Percentiles rank a stretch among this genome's conserved stretches.
Evolutionary conservation across 2,888 invertebrate species (phyloP).

Genomic region (Galerucella calmariensis): DNA sequence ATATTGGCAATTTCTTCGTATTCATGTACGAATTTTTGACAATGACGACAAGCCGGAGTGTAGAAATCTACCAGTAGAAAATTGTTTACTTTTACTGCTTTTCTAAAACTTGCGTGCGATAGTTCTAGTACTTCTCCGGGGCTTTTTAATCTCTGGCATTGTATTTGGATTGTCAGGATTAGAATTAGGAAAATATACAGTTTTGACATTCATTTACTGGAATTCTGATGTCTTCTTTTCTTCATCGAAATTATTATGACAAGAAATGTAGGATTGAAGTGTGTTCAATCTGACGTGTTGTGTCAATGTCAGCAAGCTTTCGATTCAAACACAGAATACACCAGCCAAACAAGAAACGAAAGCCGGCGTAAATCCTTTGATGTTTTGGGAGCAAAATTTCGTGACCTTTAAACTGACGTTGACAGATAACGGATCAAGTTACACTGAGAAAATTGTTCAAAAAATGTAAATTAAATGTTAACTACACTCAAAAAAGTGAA

Average conservation of each 20-base stretch:
- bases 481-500: no score
- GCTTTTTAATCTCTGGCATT: slow-evolving; percentile 11
- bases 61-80: slow-evolving; percentile 71
- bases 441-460: no score
- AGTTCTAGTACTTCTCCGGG: slow-evolving; percentile 33
- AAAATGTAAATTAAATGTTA: no score
- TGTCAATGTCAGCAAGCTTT: no score
- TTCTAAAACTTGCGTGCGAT: slow-evolving; percentile 32
- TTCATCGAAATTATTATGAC: neutral
- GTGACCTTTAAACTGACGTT: no score
- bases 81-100: slow-evolving; percentile 18
- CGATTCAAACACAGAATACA: no score
- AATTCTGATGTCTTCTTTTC: neutral
- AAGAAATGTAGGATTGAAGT: neutral
- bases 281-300: neutral
- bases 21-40: slow-evolving; percentile 88
- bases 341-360: no score
- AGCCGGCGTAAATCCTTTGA: no score
- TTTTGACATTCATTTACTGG: slow-evolving; percentile 17
- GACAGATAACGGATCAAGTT: no score
- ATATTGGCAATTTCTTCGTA: slow-evolving; percentile 84
- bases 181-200: slow-evolving; percentile 4
- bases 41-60: slow-evolving; percentile 93
- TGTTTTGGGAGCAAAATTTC: no score
- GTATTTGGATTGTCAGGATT: neutral